These are phyloP conservation scores for Oreohelix idahoensis DNA, from an alignment of 1,140 invertebrate genomes.

Conservation along the genomic window DNA sequence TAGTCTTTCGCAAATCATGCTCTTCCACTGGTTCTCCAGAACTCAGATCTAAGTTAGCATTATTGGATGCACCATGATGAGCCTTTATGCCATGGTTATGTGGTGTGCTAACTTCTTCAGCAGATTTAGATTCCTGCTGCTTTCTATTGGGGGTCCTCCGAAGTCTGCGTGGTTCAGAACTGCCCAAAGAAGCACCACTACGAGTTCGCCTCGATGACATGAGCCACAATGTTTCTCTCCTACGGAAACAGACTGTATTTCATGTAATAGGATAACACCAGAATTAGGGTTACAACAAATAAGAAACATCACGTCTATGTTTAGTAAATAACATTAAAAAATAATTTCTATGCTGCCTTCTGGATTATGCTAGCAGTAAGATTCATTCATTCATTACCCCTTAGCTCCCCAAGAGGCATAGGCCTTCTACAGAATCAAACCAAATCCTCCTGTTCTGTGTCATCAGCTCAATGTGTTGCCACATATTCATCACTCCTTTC, in stretches of 20 bases:
- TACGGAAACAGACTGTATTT: neutral
- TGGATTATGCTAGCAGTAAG: no score
- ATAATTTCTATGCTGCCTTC: no score
- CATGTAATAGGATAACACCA: neutral
- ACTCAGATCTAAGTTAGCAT: neutral
- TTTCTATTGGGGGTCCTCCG: neutral
- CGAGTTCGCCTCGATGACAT: slow-evolving; percentile 30
- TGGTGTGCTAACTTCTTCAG: neutral
- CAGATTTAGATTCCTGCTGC: neutral
- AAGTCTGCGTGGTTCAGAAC: slow-evolving; percentile 3
- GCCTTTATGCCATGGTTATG: neutral
- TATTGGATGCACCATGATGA: neutral
- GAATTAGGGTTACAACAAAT: no score
- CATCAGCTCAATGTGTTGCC: no score
- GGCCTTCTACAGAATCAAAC: no score
- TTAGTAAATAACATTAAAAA: no score
- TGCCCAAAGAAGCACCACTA: slow-evolving; percentile 20
- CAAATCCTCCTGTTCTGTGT: no score
- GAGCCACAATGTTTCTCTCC: neutral
- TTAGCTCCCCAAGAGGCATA: no score
- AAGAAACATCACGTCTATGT: no score
- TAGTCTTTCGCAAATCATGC: neutral
- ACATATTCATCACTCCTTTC: no score
- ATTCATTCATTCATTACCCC: no score
- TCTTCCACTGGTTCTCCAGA: neutral